Conservation (phyloP, 2,113 vertebrate genomes). For the Triplophysa siluroides region DNA sequence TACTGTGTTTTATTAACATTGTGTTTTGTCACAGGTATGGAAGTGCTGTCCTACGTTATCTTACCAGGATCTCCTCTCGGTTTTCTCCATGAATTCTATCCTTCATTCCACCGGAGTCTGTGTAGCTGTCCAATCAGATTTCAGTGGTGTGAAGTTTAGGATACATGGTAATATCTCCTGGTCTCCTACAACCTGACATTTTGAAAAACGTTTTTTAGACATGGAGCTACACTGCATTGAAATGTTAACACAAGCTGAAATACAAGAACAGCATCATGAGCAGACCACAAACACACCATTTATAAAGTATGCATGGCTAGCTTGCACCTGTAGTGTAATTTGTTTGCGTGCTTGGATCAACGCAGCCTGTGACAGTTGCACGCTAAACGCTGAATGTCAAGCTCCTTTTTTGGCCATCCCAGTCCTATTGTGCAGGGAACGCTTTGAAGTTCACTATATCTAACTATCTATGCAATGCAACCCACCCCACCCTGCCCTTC, state of each 20-base stretch:
- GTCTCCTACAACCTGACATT: background rate
- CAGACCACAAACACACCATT: background rate
- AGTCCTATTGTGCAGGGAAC: constrained; percentile 29
- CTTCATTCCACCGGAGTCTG: constrained; percentile 99
- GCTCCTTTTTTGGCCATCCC: constrained; percentile 43
- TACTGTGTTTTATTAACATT: background rate
- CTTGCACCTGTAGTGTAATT: background rate
- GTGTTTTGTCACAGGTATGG: constrained; percentile 1
- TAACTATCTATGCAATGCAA: constrained; percentile 50
- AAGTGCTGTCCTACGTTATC: background rate
- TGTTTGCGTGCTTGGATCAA: constrained; percentile 10
- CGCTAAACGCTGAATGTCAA: constrained; percentile 27
- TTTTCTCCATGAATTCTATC: constrained; percentile 85
- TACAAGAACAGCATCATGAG: background rate
- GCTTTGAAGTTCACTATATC: constrained; percentile 56
- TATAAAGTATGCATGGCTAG: background rate
- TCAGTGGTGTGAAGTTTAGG: constrained; percentile 99
- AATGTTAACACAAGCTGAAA: background rate
- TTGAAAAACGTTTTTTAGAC: background rate
- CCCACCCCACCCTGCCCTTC: constrained; percentile 30
- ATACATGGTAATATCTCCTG: constrained; percentile 81
- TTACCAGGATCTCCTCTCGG: background rate
- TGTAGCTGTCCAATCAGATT: constrained; percentile 91
- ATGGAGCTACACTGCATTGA: constrained; percentile 3
- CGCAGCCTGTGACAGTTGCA: background rate